Evolutionary conservation across 2,113 vertebrate genomes (phyloP).

Genomic region (Penelope pileata): DNA sequence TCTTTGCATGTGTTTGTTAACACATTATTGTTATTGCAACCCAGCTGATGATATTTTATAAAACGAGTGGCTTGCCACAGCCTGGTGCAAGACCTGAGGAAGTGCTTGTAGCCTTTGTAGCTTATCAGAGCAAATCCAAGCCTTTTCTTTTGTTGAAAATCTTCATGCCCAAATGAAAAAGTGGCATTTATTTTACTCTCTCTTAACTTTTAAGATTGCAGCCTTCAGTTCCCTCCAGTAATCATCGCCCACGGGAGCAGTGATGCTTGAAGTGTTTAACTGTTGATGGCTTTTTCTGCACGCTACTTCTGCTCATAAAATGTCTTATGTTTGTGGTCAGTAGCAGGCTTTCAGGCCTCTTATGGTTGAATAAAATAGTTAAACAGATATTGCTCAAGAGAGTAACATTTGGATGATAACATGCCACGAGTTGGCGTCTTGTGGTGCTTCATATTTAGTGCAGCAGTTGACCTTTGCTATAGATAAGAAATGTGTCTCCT

Average conservation of each 20-base stretch:
- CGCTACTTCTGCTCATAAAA: neutral
- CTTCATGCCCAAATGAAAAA: constrained; percentile 10
- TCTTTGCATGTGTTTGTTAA: neutral
- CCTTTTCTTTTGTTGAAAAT: neutral
- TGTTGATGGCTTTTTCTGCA: constrained; percentile 22
- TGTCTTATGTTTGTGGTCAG: constrained; percentile 43
- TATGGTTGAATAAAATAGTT: constrained; percentile 34
- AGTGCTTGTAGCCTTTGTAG: neutral
- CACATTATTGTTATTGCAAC: neutral
- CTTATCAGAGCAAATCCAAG: constrained; percentile 10
- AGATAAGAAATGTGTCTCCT: neutral
- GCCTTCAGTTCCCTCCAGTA: neutral
- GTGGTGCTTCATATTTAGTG: neutral
- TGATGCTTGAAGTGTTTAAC: neutral
- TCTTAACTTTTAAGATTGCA: neutral
- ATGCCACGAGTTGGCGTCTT: constrained; percentile 6
- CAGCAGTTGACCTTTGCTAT: constrained; percentile 47
- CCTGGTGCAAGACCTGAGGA: neutral
- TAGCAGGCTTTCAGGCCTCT: constrained; percentile 31
- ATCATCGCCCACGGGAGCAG: neutral
- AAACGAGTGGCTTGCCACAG: neutral
- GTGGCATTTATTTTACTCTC: neutral
- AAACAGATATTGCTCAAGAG: constrained; percentile 33
- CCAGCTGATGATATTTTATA: neutral
- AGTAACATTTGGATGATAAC: constrained; percentile 49